Percentiles rank a stretch among this genome's conserved stretches.
Evolutionary conservation across 2,888 invertebrate genomes (phyloP).

Genomic region (Agriopis marginaria): DNA sequence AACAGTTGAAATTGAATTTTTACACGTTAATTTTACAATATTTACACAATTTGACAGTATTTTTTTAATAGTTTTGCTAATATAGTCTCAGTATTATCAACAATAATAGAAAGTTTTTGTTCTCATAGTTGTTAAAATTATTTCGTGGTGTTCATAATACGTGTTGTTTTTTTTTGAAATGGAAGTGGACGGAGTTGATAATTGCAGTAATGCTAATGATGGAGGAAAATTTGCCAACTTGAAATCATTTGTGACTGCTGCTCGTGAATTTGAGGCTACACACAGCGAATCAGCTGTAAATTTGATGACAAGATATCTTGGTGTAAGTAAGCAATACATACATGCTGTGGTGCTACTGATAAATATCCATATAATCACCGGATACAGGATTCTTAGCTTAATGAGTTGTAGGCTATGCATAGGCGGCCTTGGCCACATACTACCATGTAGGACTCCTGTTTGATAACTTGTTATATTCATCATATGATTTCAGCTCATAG

Average conservation of each 20-base stretch:
- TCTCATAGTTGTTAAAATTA: background rate
- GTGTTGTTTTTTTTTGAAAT: constrained; percentile 51
- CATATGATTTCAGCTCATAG: constrained; percentile 81
- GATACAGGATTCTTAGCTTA: background rate
- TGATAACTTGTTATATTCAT: too few species aligned
- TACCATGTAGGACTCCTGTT: too few species aligned
- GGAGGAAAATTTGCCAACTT: constrained; percentile 77
- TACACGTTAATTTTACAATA: constrained; percentile 41
- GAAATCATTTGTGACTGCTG: constrained; percentile 84
- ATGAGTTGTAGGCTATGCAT: background rate
- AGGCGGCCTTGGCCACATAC: too few species aligned
- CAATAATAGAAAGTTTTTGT: background rate
- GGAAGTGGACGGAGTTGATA: constrained; percentile 77
- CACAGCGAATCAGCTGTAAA: constrained; percentile 82
- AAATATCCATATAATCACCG: background rate
- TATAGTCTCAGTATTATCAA: background rate
- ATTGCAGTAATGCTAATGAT: constrained; percentile 64
- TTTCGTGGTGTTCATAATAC: background rate
- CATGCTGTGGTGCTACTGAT: background rate
- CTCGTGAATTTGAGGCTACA: constrained; percentile 82
- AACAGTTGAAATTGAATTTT: constrained; percentile 81
- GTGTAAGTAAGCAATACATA: constrained; percentile 63
- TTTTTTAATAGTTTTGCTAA: constrained; percentile 16
- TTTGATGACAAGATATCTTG: constrained; percentile 83
- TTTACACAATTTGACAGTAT: constrained; percentile 41